phyloP scores from a whole-genome alignment of 1,140 invertebrate genomes.

The Planococcus citri region DNA sequence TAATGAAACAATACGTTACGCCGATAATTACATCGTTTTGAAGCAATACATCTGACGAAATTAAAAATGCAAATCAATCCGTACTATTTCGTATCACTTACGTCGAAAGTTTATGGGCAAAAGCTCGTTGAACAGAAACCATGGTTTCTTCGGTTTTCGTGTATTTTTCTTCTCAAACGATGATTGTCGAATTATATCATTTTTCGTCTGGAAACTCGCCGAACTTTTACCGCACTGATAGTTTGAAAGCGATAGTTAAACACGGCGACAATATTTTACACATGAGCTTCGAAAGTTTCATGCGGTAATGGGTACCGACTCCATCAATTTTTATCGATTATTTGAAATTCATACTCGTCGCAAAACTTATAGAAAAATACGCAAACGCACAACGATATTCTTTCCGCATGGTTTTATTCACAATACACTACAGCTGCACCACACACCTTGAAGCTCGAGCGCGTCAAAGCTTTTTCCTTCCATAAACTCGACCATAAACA shows the following conservation, averaged over 20 bases:
- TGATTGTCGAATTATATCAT: too few relatives aligned
- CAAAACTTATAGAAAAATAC: background rate
- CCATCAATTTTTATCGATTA: conserved; percentile 15
- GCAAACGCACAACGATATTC: background rate
- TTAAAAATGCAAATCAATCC: background rate
- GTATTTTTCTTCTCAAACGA: too few relatives aligned
- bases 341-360: background rate
- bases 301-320: background rate
- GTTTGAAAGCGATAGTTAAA: too few relatives aligned
- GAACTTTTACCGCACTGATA: background rate
- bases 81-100: conserved; percentile 33
- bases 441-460: conserved; percentile 5
- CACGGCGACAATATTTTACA: background rate
- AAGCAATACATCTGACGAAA: conserved; percentile 5
- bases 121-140: conserved; percentile 54
- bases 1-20: background rate
- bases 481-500: too few relatives aligned
- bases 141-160: conserved; percentile 31
- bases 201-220: background rate
- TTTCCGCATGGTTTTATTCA: background rate
- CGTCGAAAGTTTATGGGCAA: conserved; percentile 68
- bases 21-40: conserved; percentile 11
- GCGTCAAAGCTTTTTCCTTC: background rate
- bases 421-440: background rate
- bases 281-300: background rate